These are phyloP conservation scores for Tichodroma muraria DNA, from an alignment of 2,113 vertebrate species.

Conservation along the genomic window DNA sequence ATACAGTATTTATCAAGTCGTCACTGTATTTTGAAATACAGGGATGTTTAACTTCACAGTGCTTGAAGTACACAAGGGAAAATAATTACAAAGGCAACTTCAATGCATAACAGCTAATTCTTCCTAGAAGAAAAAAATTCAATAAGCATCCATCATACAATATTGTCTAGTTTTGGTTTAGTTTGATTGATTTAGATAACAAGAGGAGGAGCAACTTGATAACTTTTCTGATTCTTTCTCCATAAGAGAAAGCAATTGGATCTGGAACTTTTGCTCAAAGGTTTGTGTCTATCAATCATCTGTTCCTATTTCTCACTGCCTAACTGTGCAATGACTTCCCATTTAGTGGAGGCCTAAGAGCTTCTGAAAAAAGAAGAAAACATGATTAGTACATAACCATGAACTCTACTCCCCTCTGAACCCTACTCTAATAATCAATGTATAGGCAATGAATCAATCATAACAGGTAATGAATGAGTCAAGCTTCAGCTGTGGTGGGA, in stretches of 20 bases:
- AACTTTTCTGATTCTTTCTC: background rate
- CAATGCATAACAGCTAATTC: background rate
- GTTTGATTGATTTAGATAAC: background rate
- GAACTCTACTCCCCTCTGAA: background rate
- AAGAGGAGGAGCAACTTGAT: background rate
- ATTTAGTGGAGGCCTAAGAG: background rate
- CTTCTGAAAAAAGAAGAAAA: background rate
- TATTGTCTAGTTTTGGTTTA: background rate
- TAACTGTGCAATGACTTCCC: background rate
- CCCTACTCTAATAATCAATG: background rate
- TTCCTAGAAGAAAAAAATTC: background rate
- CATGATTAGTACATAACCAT: background rate
- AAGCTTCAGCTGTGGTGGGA: background rate
- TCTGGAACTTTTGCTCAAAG: background rate
- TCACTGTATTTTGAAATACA: constrained; percentile 49
- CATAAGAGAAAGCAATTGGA: background rate
- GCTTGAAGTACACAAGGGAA: background rate
- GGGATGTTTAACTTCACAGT: background rate
- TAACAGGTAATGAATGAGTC: background rate
- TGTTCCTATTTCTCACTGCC: background rate
- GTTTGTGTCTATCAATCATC: background rate
- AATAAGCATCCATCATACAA: background rate
- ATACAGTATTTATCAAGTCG: constrained; percentile 38
- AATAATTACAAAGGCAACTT: constrained; percentile 3
- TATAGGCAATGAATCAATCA: background rate